Base-by-base conservation (phyloP, 2,888 invertebrate species). In the Nyleta sp. region DNA sequence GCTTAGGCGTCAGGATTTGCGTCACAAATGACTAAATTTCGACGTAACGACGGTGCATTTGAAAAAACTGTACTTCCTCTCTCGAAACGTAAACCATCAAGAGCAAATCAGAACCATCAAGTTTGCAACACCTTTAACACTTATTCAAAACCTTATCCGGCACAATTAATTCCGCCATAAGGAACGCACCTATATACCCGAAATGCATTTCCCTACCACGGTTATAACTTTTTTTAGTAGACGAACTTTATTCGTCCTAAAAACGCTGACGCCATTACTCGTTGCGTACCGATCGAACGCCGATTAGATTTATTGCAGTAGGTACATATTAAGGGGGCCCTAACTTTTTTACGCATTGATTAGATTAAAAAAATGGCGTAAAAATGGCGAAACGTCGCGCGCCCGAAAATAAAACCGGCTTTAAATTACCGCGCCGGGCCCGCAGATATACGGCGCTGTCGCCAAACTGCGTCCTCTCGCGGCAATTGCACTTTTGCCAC, bases 331-430 rank as follows among this genome's bases (percentile, higher is more conserved):
- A 70, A 52, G 3, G 22, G 17, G 42, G 20, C 20, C 40, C 20
- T 70, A 52, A 59, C 50, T 48, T 62, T 68, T 71, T 72, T 62
- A 72, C 46, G 62, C 44, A 62, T 55, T 55, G 72, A 72, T 64
- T 72, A 62, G 62, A 48, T 72, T 62, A 64, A 28, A 52, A 70
- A 70, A 52, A 28, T 52, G n/a, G 44, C 35, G 42, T 50, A 50
- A 44, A 60, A 70, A 44, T 70, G 22, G 20, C 20, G 35, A 17
- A 17, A 35, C 28, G 11, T 55, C 48, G 18, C 28, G 2, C 42
- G 50, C n/a, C 40, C 24, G 10, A 50, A 59, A 59, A 42, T 59
- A 59, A 59, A 38, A 55, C 13, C 11, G 17, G 38, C 33, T 2
- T 55, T 38, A 48, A 57, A 70, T 50, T 18, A 24, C 48, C 33